A percentile compares a stretch with the other conserved stretches of the same genome.
These are phyloP conservation scores for Stichodactyla mertensii DNA, from an alignment of 64 coral and sea anemone species.

Conservation along the genomic window DNA sequence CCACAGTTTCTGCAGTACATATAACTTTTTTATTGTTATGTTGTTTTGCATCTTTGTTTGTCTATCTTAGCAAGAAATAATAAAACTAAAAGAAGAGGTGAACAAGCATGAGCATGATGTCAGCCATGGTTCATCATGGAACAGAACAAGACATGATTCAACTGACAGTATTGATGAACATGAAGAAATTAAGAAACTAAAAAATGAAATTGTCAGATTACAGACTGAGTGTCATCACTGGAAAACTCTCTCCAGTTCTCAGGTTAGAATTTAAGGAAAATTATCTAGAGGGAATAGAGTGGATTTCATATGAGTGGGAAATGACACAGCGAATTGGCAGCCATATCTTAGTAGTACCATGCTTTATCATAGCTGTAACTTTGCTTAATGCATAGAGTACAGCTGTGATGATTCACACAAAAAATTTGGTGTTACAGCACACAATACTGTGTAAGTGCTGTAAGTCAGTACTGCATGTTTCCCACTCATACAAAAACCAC, in stretches of 20 bases:
- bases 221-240: conserved; percentile 61
- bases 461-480: no score
- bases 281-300: background rate
- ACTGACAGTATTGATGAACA: conserved; percentile 48
- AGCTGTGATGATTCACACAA: no score
- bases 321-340: no score
- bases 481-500: no score
- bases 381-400: no score
- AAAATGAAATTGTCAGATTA: conserved; percentile 43
- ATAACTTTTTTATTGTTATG: no score
- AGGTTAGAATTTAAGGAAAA: background rate
- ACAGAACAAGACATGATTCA: conserved; percentile 51
- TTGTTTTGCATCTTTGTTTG: background rate
- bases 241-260: conserved; percentile 45
- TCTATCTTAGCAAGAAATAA: conserved; percentile 48
- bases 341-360: no score
- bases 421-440: no score
- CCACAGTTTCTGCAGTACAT: no score
- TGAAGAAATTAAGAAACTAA: conserved; percentile 43
- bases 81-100: conserved; percentile 48
- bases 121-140: conserved; percentile 15
- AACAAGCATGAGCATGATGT: conserved; percentile 10
- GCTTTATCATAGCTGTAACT: no score
- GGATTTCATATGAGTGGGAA: no score
- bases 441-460: no score